Base-by-base conservation (phyloP, 2,113 vertebrate species). In the Clarias gariepinus region DNA sequence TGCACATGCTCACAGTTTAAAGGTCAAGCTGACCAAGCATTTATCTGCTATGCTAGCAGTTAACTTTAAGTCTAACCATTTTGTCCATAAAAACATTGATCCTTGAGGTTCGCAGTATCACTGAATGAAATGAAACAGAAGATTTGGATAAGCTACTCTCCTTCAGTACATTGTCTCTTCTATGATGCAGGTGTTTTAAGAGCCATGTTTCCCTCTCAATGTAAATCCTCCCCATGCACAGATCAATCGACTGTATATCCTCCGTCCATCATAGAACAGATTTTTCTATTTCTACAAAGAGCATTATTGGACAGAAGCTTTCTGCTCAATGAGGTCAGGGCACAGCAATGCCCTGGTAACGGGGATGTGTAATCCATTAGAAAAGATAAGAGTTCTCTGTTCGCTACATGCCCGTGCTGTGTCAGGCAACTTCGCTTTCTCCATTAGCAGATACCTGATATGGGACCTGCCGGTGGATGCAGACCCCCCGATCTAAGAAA, bases 381-480 rank as follows among this genome's bases (percentile, higher is more conserved):
- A 57, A 86, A 86, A 79, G 30, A 74, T 41, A 66, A 61, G 71
- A 84, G 64, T 81, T 74, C 30, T 76, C 76, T 86, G 77, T 83
- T 86, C 81, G 69, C n/a, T 30, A 88, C 85, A 86, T 53, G 81
- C 55, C 69, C 68, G 82, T 41, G 4, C 82, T 88, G 78, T 87
- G 77, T 81, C 36, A 88, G 68, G 79, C 69, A 77, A 85, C 85
- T 85, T 58, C 82, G 64, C 64, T 77, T 64, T 41, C 63, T 94
- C 93, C 94, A 95, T 95, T 95, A 95, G 91, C 86, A 82, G 94
- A 94, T 69, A 94, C 91, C 91, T 89, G 94, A 95, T 95, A 92
- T 90, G 5, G 23, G 81, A 23, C 88, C 83, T 85, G 90, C 89
- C 87, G 64, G 86, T 90, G 74, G 89, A 61, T 61, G 88, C 88